Conservation (phyloP, 2,888 invertebrate species). For the Acrobasis consociella region DNA sequence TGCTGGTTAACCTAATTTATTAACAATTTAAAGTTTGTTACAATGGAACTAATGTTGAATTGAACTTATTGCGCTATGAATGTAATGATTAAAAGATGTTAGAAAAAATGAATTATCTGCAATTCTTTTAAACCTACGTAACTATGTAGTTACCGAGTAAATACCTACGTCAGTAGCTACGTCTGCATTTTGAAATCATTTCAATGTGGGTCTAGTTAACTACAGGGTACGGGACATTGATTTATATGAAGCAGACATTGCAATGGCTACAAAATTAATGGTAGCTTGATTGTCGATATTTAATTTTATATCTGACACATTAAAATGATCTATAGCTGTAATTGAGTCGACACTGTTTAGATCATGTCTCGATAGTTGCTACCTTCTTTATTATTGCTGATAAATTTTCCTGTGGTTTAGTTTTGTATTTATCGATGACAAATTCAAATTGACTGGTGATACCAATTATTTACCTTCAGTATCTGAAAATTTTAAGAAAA, state of each 20-base stretch:
- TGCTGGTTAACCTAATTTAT: too few species aligned
- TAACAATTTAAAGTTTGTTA: too few species aligned
- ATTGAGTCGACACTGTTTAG: slow-evolving; percentile 31
- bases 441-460: neutral
- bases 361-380: slow-evolving; percentile 29
- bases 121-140: slow-evolving; percentile 34
- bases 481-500: neutral
- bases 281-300: slow-evolving; percentile 34
- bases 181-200: slow-evolving; percentile 10
- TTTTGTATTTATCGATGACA: neutral
- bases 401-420: neutral
- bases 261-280: slow-evolving; percentile 33
- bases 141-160: slow-evolving; percentile 31
- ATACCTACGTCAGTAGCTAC: slow-evolving; percentile 29
- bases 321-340: slow-evolving; percentile 39
- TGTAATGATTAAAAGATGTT: too few species aligned
- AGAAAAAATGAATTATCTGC: too few species aligned
- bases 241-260: slow-evolving; percentile 34
- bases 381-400: neutral
- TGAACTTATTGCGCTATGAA: too few species aligned
- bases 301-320: slow-evolving; percentile 36
- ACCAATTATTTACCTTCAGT: neutral
- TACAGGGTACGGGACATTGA: slow-evolving; percentile 28
- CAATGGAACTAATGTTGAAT: too few species aligned
- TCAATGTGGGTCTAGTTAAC: slow-evolving; percentile 2